Evolutionary conservation across 1,140 invertebrate species (phyloP), one percentile per base, ranked within the genome.

Genomic region (Condylostylus longicornis): DNA sequence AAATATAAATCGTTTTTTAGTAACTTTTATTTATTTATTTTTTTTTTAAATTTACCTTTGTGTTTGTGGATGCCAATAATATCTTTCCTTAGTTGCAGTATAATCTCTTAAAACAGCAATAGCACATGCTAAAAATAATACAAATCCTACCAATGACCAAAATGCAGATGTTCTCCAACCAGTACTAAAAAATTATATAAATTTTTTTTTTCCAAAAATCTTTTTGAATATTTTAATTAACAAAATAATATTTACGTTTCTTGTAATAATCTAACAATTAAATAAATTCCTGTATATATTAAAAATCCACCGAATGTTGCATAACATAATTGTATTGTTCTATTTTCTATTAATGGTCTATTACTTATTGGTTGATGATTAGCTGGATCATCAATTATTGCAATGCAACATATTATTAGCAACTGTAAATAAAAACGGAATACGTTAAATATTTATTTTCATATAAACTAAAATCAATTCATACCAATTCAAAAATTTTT

Each of bases 11-110:
- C n/a, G n/a, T n/a, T n/a, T n/a, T n/a, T n/a, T n/a, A n/a, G n/a
- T n/a, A n/a, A n/a, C n/a, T n/a, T n/a, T n/a, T n/a, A n/a, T n/a
- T n/a, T n/a, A n/a, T n/a, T n/a, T n/a, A n/a, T n/a, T n/a, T n/a
- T n/a, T n/a, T n/a, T n/a, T n/a, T n/a, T 25, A 25, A n/a, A 8
- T 25, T 17, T 36, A 37, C 35, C 35, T 30, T 42, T 56, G 51
- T 50, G 58, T 61, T 33, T 61, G 59, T 18, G 58, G 58, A 44
- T 59, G 57, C 58, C 58, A 61, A 22, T 58, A 56, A 31, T 59
- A 58, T 18, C 54, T 50, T 38, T 58, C 54, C 41, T 61, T 61
- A 12, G 54, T 58, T 9, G 44, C 50, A 29, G 49, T 47, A 57
- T 57, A 61, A 42, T 61, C 57, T 1, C 53, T 52, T 46, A 61